Evolutionary conservation across 2,113 vertebrate species (phyloP).

Genomic region (Mormyrus lacerda): DNA sequence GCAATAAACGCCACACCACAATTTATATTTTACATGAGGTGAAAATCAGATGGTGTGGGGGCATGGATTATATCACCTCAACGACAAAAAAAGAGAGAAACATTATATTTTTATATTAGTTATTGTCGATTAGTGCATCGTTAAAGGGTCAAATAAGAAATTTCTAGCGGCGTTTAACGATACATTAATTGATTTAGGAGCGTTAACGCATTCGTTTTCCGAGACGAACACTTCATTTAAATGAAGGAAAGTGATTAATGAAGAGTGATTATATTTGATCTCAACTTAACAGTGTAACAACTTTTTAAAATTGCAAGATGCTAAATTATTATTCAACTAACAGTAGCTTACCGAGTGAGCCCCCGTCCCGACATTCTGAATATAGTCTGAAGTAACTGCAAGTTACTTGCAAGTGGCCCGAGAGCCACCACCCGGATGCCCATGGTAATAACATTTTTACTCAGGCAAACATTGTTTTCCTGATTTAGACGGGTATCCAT

Average conservation of each 20-base stretch:
- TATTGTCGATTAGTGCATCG: neutral
- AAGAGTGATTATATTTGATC: neutral
- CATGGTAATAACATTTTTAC: neutral
- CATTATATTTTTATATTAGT: neutral
- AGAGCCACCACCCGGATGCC: slow-evolving; percentile 19
- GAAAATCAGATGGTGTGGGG: neutral
- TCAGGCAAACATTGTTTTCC: neutral
- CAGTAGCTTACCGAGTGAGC: neutral
- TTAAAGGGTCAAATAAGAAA: neutral
- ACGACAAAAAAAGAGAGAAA: neutral
- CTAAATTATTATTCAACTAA: neutral
- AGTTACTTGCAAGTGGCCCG: no score
- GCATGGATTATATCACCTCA: neutral
- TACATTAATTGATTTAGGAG: neutral
- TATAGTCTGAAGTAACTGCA: neutral
- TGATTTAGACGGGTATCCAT: neutral
- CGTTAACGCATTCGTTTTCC: neutral
- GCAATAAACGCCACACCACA: neutral
- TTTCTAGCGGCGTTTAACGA: neutral
- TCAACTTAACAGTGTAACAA: neutral
- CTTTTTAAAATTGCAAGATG: neutral
- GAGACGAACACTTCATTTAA: neutral
- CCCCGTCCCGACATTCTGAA: neutral
- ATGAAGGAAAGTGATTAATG: no score
- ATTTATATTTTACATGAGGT: neutral